Evolutionary conservation across 2,113 vertebrate species (phyloP).

Genomic region (Crotalus horridus): DNA sequence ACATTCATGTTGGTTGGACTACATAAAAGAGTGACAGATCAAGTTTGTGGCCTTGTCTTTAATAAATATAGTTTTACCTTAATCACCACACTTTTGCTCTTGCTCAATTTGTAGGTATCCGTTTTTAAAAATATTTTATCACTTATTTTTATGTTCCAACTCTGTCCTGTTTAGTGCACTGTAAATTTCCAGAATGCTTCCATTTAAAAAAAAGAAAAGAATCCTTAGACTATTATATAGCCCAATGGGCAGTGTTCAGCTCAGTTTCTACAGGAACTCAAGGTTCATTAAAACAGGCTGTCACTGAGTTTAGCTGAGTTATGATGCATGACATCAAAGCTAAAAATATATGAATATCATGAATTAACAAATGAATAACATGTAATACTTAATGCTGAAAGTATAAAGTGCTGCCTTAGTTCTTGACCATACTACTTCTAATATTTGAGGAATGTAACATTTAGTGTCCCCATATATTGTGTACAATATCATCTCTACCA

Average conservation of each 20-base stretch:
- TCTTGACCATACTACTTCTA: neutral
- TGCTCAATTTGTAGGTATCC: neutral
- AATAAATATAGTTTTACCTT: neutral
- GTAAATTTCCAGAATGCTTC: neutral
- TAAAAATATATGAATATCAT: neutral
- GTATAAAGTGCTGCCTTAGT: constrained; percentile 8
- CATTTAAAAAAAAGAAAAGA: neutral
- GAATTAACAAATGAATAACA: neutral
- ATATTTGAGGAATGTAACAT: neutral
- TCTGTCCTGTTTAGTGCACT: neutral
- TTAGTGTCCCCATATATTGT: neutral
- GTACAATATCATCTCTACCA: neutral
- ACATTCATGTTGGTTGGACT: neutral
- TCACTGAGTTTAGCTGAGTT: neutral
- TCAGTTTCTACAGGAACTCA: neutral
- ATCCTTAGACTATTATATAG: neutral
- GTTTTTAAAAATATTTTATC: neutral
- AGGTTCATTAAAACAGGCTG: neutral
- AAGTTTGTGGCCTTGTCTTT: neutral
- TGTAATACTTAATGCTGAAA: neutral
- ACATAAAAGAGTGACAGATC: neutral
- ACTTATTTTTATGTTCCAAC: neutral
- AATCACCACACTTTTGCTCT: neutral
- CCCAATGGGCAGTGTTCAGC: neutral
- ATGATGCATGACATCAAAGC: neutral